A percentile compares a stretch with the other conserved stretches of the same genome.
Evolutionary conservation across 2,113 vertebrate genomes (phyloP).

Genomic region (Gracilinanus agilis): DNA sequence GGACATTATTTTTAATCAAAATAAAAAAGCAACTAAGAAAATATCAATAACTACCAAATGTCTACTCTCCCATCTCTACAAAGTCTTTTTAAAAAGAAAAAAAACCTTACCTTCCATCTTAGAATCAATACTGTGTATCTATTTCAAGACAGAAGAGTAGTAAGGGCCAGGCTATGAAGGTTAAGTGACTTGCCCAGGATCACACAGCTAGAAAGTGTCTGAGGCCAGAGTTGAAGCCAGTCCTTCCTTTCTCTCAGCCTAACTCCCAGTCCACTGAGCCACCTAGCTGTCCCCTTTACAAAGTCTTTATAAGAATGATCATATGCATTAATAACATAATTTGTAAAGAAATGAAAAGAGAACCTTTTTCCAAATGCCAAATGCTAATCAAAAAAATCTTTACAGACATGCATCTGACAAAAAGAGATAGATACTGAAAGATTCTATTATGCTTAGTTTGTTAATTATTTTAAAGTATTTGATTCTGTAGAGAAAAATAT

Average conservation of each 20-base stretch:
- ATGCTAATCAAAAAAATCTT: background rate
- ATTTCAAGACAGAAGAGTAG: too few relatives aligned
- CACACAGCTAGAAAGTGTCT: too few relatives aligned
- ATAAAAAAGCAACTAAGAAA: background rate
- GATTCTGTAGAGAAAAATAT: background rate
- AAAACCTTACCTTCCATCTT: too few relatives aligned
- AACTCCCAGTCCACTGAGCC: too few relatives aligned
- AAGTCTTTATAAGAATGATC: background rate
- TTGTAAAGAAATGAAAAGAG: background rate
- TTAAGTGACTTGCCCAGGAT: too few relatives aligned
- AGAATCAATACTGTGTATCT: too few relatives aligned
- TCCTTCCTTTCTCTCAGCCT: too few relatives aligned
- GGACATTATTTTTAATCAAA: background rate
- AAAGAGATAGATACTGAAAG: background rate
- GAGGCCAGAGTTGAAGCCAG: too few relatives aligned
- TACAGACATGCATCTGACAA: background rate
- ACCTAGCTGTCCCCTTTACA: too few relatives aligned
- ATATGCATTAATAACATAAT: background rate
- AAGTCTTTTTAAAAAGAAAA: background rate
- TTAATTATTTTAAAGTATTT: background rate
- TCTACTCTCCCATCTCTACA: background rate
- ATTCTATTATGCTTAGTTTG: background rate
- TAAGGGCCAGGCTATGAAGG: too few relatives aligned
- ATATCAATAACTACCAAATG: background rate
- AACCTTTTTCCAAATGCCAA: background rate